These are phyloP conservation scores for Rosalia funebris DNA, from an alignment of 2,888 invertebrate genomes.

Conservation along the genomic window DNA sequence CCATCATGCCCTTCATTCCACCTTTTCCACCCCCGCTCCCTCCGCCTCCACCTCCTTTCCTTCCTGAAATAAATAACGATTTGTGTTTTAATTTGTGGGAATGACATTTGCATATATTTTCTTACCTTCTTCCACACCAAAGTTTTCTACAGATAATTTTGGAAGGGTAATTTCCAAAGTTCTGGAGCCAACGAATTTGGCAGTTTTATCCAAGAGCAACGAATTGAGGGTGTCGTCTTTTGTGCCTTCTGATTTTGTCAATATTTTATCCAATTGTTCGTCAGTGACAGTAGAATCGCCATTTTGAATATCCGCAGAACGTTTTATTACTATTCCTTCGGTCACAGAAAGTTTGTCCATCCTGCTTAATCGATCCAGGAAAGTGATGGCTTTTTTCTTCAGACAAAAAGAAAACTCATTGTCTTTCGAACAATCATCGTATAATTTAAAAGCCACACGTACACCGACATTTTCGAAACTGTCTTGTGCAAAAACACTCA, in stretches of 20 bases:
- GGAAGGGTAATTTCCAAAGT: slow-evolving; percentile 82
- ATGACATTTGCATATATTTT: no score
- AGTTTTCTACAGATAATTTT: slow-evolving; percentile 68
- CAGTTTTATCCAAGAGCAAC: slow-evolving; percentile 77
- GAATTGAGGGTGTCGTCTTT: slow-evolving; percentile 75
- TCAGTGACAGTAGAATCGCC: slow-evolving; percentile 66
- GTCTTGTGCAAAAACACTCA: slow-evolving; percentile 53
- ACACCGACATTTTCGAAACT: slow-evolving; percentile 69
- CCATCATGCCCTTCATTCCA: slow-evolving; percentile 89
- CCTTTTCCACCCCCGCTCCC: slow-evolving; percentile 67
- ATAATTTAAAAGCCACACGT: slow-evolving; percentile 75
- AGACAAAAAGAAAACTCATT: slow-evolving; percentile 79
- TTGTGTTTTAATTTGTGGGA: slow-evolving; percentile 8
- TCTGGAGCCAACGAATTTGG: slow-evolving; percentile 78
- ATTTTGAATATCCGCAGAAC: slow-evolving; percentile 64
- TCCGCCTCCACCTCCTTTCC: slow-evolving; percentile 61
- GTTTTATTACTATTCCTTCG: slow-evolving; percentile 76
- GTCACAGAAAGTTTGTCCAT: slow-evolving; percentile 73
- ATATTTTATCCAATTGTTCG: slow-evolving; percentile 74
- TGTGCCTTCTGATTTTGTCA: slow-evolving; percentile 74
- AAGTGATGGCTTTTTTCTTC: slow-evolving; percentile 83
- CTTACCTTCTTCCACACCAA: slow-evolving; percentile 77
- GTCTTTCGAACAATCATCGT: slow-evolving; percentile 79
- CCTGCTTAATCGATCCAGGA: slow-evolving; percentile 79
- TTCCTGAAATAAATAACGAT: slow-evolving; percentile 40